Evolutionary conservation across 1,140 invertebrate genomes (phyloP).

Genomic region (Goniozus legneri): DNA sequence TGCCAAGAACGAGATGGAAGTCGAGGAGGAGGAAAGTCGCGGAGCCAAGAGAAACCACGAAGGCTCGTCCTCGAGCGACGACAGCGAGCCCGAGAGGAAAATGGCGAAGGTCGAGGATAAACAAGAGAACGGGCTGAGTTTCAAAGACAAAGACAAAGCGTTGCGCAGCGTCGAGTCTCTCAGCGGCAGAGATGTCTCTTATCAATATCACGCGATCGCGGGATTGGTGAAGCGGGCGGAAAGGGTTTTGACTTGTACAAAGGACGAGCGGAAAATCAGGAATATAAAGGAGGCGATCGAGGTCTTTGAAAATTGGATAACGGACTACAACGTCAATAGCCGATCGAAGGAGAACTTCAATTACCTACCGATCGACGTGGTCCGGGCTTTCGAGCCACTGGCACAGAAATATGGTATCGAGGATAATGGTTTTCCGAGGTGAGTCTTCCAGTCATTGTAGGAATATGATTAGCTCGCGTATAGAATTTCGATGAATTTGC

Average conservation of each 20-base stretch:
- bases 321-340: slow-evolving; percentile 41
- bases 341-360: slow-evolving; percentile 43
- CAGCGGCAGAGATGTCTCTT: slow-evolving; percentile 27
- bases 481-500: neutral
- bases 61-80: slow-evolving; percentile 4
- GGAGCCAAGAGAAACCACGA: slow-evolving; percentile 12
- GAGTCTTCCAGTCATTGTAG: neutral
- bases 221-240: slow-evolving; percentile 30
- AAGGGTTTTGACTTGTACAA: slow-evolving; percentile 34
- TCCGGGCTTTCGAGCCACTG: slow-evolving; percentile 35
- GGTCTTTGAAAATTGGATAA: slow-evolving; percentile 45
- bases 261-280: slow-evolving; percentile 32
- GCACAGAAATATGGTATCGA: slow-evolving; percentile 36
- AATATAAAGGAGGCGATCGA: slow-evolving; percentile 42
- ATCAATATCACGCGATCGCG: slow-evolving; percentile 30
- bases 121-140: slow-evolving; percentile 20
- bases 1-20: slow-evolving; percentile 7
- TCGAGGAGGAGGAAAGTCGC: slow-evolving; percentile 8
- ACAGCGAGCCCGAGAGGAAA: slow-evolving; percentile 19
- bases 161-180: slow-evolving; percentile 25
- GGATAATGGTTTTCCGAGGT: slow-evolving; percentile 33
- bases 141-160: slow-evolving; percentile 32
- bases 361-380: slow-evolving; percentile 41
- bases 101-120: slow-evolving; percentile 7
- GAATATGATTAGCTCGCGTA: neutral